A percentile compares a stretch with the other conserved stretches of the same genome.
phyloP scores from a whole-genome alignment of 2,113 vertebrate genomes.

The Emydura subglobosa region DNA sequence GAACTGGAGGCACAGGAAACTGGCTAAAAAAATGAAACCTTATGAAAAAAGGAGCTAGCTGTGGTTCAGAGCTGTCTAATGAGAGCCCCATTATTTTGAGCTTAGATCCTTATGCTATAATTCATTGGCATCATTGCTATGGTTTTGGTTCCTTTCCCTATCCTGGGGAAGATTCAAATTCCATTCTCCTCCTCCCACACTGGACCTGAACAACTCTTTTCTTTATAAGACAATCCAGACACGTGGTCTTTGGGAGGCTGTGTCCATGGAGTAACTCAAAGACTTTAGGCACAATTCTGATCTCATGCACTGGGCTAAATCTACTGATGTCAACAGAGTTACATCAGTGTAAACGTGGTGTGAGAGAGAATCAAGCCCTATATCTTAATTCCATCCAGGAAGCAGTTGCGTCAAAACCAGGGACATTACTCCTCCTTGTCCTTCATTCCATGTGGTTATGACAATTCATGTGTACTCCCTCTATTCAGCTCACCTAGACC shows the following conservation, averaged over 20 bases:
- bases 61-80: background rate
- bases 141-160: background rate
- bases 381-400: background rate
- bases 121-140: background rate
- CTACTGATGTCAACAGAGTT: background rate
- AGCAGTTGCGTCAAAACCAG: background rate
- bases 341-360: background rate
- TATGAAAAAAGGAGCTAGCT: accelerated
- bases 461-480: constrained; percentile 56
- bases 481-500: constrained; percentile 24
- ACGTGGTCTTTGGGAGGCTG: background rate
- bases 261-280: accelerated
- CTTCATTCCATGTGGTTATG: background rate
- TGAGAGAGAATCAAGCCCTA: background rate
- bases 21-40: background rate
- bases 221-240: accelerated
- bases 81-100: background rate
- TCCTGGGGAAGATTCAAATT: background rate
- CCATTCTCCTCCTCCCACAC: background rate
- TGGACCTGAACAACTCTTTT: accelerated
- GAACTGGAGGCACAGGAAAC: background rate
- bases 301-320: background rate
- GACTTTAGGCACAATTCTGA: accelerated
- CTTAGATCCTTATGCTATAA: background rate
- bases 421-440: background rate